Conservation (phyloP, 2,888 invertebrate species). For the Scaptomyza caliginosa region DNA sequence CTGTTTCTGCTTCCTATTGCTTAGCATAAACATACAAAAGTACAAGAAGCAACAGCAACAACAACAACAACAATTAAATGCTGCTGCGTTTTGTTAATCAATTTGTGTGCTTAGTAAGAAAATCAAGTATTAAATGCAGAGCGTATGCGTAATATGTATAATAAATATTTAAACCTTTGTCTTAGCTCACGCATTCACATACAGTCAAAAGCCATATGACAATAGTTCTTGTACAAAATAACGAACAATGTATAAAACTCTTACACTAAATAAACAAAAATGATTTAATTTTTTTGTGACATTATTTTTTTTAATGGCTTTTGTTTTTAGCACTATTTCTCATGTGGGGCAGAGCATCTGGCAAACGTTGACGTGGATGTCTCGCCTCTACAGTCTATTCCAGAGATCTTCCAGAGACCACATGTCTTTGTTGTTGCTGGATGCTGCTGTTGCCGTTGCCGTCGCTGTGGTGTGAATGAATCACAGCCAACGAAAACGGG, state of each 20-base stretch:
- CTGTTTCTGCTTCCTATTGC: conserved; percentile 33
- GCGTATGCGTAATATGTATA: conserved; percentile 33
- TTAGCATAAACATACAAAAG: conserved; percentile 65
- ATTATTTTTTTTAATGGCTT: background rate
- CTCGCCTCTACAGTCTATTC: conserved; percentile 28
- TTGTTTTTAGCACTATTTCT: too few species aligned
- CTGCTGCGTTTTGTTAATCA: conserved; percentile 37
- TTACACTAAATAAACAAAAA: background rate
- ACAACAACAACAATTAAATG: conserved; percentile 43
- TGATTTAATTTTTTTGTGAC: background rate
- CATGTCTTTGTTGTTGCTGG: conserved; percentile 40
- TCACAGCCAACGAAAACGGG: conserved; percentile 55
- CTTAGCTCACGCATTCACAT: too few species aligned
- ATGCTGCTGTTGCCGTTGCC: conserved; percentile 13
- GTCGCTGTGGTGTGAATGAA: conserved; percentile 54
- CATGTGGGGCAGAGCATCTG: conserved; percentile 35
- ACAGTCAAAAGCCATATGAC: background rate
- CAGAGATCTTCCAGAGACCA: conserved; percentile 29
- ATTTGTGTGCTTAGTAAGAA: conserved; percentile 11
- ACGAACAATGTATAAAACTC: background rate
- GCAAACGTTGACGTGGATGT: conserved; percentile 12
- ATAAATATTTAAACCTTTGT: background rate
- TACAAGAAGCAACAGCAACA: conserved; percentile 11
- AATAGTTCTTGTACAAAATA: background rate
- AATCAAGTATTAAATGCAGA: background rate